These are phyloP conservation scores for Oncorhynchus clarkii DNA, from an alignment of 2,113 vertebrate species.

Conservation along the genomic window DNA sequence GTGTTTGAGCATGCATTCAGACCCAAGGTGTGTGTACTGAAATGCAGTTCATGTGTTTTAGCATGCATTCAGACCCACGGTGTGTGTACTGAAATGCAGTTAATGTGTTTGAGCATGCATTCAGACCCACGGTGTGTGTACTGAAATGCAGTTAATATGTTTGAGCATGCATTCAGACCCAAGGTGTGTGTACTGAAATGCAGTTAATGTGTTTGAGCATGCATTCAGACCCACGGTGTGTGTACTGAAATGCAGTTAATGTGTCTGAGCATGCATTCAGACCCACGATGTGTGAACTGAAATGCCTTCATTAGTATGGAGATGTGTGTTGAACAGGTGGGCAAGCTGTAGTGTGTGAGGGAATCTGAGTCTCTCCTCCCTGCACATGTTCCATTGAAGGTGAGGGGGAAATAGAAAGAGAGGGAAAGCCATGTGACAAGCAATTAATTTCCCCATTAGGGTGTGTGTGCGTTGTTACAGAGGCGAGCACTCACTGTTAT, in stretches of 20 bases:
- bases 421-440: conserved; percentile 27
- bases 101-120: background rate
- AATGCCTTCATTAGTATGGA: conserved; percentile 41
- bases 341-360: conserved; percentile 58
- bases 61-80: conserved; percentile 6
- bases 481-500: background rate
- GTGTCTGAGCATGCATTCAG: background rate
- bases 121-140: conserved; percentile 17
- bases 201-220: background rate
- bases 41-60: conserved; percentile 6
- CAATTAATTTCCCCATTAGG: conserved; percentile 55
- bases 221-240: too few relatives aligned
- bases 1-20: background rate
- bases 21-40: conserved; percentile 19
- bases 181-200: conserved; percentile 24
- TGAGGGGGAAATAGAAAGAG: conserved; percentile 8
- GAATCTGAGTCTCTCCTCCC: conserved; percentile 46
- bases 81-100: conserved; percentile 22
- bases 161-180: conserved; percentile 1
- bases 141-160: conserved; percentile 12
- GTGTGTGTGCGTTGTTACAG: conserved; percentile 11
- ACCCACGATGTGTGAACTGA: conserved; percentile 18
- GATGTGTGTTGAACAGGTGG: conserved; percentile 71
- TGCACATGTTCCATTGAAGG: conserved; percentile 33
- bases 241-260: background rate